A percentile compares a stretch with the other conserved stretches of the same genome.
phyloP scores from a whole-genome alignment of 2,797 vertebrate genomes.

The Helostoma temminkii region DNA sequence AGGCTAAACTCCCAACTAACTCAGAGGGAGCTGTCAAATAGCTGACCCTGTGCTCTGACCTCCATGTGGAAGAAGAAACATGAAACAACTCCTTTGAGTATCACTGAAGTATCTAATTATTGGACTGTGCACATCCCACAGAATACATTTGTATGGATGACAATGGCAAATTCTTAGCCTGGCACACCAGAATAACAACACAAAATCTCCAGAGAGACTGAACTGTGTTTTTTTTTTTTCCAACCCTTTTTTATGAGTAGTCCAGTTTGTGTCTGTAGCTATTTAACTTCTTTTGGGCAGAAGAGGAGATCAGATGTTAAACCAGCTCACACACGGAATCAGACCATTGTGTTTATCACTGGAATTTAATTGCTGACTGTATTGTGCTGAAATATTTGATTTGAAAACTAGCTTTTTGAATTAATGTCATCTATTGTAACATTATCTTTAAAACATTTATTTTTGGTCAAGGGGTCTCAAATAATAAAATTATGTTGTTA shows the following conservation, averaged over 20 bases:
- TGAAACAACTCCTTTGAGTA: not conserved
- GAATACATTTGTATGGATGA: not conserved
- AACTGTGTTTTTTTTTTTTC: not conserved
- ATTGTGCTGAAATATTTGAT: too few relatives aligned
- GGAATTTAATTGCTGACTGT: too few relatives aligned
- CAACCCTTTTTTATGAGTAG: not conserved
- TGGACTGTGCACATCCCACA: not conserved
- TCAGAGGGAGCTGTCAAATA: not conserved
- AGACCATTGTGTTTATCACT: not conserved
- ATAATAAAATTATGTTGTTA: too few relatives aligned
- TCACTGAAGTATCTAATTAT: conserved; percentile 5
- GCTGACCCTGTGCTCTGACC: conserved; percentile 5
- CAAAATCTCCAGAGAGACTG: not conserved
- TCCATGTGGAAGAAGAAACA: not conserved
- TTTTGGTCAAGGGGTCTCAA: too few relatives aligned
- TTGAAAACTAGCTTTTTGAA: too few relatives aligned
- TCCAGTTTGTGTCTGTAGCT: not conserved
- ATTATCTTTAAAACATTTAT: too few relatives aligned
- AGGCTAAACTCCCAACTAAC: not conserved
- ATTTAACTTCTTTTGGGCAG: not conserved
- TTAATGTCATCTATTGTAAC: too few relatives aligned
- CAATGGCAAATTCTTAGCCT: not conserved
- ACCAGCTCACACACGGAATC: conserved; percentile 10
- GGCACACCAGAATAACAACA: not conserved
- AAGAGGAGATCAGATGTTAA: conserved; percentile 8